These are phyloP conservation scores for Vulpes ferrilata DNA, from an alignment of 2,113 vertebrate species.

Conservation along the genomic window DNA sequence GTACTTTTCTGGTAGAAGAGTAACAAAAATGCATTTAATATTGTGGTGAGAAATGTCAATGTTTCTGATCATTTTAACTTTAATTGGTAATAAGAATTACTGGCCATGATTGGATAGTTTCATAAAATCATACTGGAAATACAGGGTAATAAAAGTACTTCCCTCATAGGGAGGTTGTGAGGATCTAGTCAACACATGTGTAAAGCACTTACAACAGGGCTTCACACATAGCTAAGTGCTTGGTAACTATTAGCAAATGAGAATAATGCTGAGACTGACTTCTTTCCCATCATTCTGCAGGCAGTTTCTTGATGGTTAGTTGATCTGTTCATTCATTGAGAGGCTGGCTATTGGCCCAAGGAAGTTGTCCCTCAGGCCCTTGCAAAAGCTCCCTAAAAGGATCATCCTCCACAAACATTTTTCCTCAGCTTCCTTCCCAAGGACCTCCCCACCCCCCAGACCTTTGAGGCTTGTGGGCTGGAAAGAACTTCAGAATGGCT, in stretches of 20 bases:
- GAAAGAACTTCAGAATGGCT: not conserved
- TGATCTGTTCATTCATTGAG: not conserved
- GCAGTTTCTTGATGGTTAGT: not conserved
- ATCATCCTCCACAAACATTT: not conserved
- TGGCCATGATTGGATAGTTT: not conserved
- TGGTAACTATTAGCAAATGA: not conserved
- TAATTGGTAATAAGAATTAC: conserved; percentile 30
- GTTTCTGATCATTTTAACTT: conserved; percentile 44
- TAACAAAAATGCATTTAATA: conserved; percentile 44
- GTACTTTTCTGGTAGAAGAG: not conserved
- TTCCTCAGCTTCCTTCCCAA: not conserved
- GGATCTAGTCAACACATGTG: not conserved
- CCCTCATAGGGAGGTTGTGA: not conserved
- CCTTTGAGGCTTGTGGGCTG: not conserved
- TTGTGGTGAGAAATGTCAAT: not conserved
- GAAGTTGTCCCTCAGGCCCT: not conserved
- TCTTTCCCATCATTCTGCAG: not conserved
- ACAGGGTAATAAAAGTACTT: not conserved
- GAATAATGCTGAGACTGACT: not conserved
- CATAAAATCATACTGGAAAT: conserved; percentile 16
- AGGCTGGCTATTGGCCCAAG: not conserved
- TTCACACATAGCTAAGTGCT: not conserved
- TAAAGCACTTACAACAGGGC: not conserved
- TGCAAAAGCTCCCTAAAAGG: not conserved
- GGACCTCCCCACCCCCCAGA: not conserved